A percentile compares a stretch with the other conserved stretches of the same genome.
phyloP scores from a whole-genome alignment of 1,140 invertebrate species.

The Eulimnadia texana region DNA sequence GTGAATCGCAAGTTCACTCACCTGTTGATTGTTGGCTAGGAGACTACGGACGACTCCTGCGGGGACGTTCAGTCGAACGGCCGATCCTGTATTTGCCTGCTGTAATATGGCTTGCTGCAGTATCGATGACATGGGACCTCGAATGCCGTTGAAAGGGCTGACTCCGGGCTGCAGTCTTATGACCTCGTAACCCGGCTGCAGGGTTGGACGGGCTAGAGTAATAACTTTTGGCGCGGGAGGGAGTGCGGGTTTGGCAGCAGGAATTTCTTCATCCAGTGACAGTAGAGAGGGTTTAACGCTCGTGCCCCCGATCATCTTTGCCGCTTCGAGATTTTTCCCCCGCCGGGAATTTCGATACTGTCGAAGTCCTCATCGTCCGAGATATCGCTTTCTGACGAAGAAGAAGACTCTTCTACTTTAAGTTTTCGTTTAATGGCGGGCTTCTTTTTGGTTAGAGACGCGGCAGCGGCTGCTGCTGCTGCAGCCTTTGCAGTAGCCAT shows the following conservation, averaged over 20 bases:
- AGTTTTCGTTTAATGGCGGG: background rate
- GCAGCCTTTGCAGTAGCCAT: background rate
- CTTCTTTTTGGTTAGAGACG: background rate
- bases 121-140: background rate
- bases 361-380: background rate
- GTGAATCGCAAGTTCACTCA: too few relatives aligned
- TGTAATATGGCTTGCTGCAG: background rate
- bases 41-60: background rate
- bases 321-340: background rate
- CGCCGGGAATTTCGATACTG: background rate
- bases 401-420: background rate
- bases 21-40: background rate
- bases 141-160: background rate
- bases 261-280: background rate
- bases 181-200: background rate
- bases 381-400: background rate
- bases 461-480: too few relatives aligned
- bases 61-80: background rate
- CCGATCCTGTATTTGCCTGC: background rate
- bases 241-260: background rate
- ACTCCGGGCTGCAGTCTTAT: background rate
- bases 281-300: background rate
- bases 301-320: background rate
- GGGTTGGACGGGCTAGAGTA: background rate
- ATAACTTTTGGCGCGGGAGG: background rate